Conservation (phyloP, 53 echinoderm and acorn worm species). For the Astropecten irregularis region DNA sequence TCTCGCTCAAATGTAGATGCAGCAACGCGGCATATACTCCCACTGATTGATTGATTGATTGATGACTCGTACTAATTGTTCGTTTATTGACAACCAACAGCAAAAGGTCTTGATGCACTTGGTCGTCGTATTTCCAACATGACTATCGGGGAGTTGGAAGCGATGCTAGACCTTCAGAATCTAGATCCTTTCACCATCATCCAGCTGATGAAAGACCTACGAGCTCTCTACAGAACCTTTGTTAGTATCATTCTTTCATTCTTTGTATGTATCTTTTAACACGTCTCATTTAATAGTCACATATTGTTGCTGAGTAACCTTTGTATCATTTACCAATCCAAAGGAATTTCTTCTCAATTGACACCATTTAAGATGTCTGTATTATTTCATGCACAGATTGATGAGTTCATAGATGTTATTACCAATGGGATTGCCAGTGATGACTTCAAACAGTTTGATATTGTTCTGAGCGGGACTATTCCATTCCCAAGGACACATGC, state of each 20-base stretch:
- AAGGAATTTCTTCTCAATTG: no score
- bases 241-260: no score
- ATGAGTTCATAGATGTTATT: slow-evolving; percentile 34
- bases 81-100: not conserved
- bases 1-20: not conserved
- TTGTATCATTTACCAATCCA: no score
- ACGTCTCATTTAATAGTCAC: no score
- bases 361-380: no score
- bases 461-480: slow-evolving; percentile 35
- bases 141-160: slow-evolving; percentile 67
- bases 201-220: slow-evolving; percentile 54
- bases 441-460: slow-evolving; percentile 35
- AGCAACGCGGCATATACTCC: no score
- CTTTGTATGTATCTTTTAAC: no score
- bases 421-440: slow-evolving; percentile 6
- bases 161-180: slow-evolving; percentile 58
- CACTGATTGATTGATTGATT: no score
- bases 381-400: no score
- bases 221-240: slow-evolving; percentile 35
- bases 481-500: slow-evolving; percentile 41
- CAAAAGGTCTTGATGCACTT: slow-evolving; percentile 54
- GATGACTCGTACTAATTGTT: not conserved
- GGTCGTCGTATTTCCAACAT: slow-evolving; percentile 50
- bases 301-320: no score
- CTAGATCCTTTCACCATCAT: slow-evolving; percentile 40